phyloP scores from a whole-genome alignment of 2,113 vertebrate species.

The Eudyptes chrysolophus region DNA sequence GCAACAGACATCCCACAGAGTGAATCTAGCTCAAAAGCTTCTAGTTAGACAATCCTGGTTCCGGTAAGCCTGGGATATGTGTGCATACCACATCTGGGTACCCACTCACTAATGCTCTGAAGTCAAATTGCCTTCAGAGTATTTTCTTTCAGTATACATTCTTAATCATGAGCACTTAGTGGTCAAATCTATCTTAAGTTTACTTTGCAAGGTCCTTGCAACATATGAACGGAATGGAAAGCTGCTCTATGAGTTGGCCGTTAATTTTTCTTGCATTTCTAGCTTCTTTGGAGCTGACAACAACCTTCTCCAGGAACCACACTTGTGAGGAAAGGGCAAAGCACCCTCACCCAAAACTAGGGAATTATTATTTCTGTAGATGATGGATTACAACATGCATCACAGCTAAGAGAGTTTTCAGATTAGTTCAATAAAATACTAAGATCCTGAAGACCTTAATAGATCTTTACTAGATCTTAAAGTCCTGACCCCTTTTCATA shows the following conservation, averaged over 20 bases:
- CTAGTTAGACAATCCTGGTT: background rate
- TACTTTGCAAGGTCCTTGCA: background rate
- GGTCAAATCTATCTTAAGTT: background rate
- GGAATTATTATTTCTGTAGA: background rate
- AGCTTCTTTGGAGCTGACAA: background rate
- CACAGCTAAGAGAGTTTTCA: background rate
- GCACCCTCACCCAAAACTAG: background rate
- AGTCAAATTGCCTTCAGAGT: background rate
- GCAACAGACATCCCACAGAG: background rate
- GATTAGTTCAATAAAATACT: background rate
- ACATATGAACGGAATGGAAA: background rate
- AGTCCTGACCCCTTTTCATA: background rate
- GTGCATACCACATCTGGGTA: background rate
- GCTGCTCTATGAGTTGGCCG: background rate
- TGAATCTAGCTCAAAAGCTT: background rate
- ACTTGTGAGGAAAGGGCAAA: background rate
- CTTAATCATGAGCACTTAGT: fast-evolving
- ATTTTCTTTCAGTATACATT: background rate
- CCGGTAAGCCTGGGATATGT: background rate
- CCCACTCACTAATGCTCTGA: background rate
- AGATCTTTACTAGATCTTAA: background rate
- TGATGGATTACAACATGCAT: background rate
- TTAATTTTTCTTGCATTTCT: background rate
- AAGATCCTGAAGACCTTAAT: background rate
- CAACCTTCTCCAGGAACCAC: background rate